Conservation (phyloP, 2,797 vertebrate species). For the Molossus alvarezi region DNA sequence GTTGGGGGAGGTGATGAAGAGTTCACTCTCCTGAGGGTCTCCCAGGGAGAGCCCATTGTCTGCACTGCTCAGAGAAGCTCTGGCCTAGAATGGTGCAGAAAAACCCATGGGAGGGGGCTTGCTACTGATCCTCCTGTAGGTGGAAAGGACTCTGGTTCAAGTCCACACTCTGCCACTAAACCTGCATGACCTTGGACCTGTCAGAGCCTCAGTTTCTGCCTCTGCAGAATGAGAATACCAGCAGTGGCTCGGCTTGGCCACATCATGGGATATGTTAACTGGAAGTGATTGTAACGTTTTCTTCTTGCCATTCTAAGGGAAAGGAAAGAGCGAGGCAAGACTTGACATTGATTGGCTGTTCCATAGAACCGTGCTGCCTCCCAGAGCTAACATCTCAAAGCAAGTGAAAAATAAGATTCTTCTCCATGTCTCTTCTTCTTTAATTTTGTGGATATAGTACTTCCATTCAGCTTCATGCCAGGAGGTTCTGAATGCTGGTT, state of each 20-base stretch:
- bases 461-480: too few species aligned
- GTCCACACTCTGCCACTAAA: not conserved
- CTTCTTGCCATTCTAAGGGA: not conserved
- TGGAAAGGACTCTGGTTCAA: not conserved
- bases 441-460: too few species aligned
- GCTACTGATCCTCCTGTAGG: not conserved
- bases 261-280: not conserved
- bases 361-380: not conserved
- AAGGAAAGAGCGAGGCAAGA: not conserved
- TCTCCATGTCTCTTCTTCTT: too few species aligned
- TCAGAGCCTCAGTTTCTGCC: not conserved
- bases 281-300: not conserved
- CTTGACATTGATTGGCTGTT: not conserved
- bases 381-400: not conserved
- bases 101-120: not conserved
- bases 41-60: rapidly evolving
- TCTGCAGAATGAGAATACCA: not conserved
- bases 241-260: not conserved
- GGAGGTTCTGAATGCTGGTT: too few species aligned
- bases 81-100: not conserved
- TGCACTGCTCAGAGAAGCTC: not conserved
- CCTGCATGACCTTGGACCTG: not conserved
- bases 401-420: not conserved
- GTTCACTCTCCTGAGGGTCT: not conserved
- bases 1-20: not conserved